These are phyloP conservation scores for Pyrgilauda ruficollis DNA, from an alignment of 2,113 vertebrate species.

Conservation along the genomic window DNA sequence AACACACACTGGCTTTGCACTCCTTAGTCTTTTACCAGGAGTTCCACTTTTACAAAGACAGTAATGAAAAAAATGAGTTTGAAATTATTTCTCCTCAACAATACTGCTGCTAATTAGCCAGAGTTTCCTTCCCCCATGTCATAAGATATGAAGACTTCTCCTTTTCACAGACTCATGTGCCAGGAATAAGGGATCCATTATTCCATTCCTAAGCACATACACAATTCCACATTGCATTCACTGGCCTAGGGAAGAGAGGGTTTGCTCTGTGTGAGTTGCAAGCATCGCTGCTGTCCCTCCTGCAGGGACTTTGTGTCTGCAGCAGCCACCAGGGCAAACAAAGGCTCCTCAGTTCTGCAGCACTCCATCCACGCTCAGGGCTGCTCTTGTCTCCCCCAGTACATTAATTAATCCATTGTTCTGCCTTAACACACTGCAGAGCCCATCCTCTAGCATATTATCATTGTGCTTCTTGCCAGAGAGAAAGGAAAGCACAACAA, in stretches of 20 bases:
- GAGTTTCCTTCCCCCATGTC: neutral
- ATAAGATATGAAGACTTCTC: neutral
- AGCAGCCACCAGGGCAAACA: neutral
- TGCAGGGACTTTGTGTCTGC: neutral
- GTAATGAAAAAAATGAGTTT: neutral
- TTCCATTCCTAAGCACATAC: neutral
- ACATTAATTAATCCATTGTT: constrained; percentile 53
- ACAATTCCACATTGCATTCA: neutral
- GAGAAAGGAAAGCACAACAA: neutral
- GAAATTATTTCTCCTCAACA: neutral
- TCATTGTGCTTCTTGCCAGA: constrained; percentile 7
- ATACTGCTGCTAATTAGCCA: neutral
- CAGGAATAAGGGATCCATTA: neutral
- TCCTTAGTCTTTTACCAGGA: neutral
- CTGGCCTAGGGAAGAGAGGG: neutral
- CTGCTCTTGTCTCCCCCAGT: neutral
- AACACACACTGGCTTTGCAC: neutral
- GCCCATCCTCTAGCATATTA: neutral
- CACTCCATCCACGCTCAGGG: neutral
- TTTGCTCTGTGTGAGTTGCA: neutral
- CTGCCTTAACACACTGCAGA: constrained; percentile 23
- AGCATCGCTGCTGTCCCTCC: neutral
- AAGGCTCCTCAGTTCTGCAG: neutral
- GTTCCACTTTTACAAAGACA: neutral
- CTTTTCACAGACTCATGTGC: neutral